Conservation (phyloP, 2,888 invertebrate species). For the Entomobrya proxima region DNA sequence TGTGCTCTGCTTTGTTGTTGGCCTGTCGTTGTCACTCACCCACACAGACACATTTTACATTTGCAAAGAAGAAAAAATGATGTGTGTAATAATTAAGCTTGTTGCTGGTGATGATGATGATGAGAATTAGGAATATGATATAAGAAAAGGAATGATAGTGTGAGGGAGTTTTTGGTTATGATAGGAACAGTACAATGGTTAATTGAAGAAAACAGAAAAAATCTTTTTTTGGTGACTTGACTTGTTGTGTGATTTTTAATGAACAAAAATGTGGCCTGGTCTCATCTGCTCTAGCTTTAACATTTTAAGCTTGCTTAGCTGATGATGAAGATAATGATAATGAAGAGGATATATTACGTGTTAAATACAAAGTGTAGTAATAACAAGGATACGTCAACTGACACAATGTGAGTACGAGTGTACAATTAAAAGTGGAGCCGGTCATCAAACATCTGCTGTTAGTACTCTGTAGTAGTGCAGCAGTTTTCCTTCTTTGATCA, state of each 20-base stretch:
- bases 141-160: conserved; percentile 1
- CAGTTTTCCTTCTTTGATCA: conserved; percentile 42
- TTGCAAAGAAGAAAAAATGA: conserved; percentile 21
- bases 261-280: conserved; percentile 35
- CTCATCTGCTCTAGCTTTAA: conserved; percentile 1
- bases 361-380: conserved; percentile 50
- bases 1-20: background rate
- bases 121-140: conserved; percentile 13
- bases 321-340: conserved; percentile 59
- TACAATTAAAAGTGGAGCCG: conserved; percentile 53
- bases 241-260: conserved; percentile 31
- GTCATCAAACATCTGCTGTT: conserved; percentile 65
- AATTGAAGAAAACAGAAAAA: conserved; percentile 42
- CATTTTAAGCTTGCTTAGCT: conserved; percentile 18
- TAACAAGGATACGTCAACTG: conserved; percentile 14
- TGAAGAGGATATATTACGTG: conserved; percentile 52
- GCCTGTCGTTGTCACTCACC: conserved; percentile 56
- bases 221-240: background rate
- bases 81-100: conserved; percentile 51
- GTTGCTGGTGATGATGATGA: background rate
- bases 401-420: conserved; percentile 6
- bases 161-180: conserved; percentile 15
- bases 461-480: no score
- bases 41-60: conserved; percentile 41
- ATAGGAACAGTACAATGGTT: conserved; percentile 6